Evolutionary conservation across 2,113 vertebrate genomes (phyloP), one percentile per base, ranked within the genome.

Genomic region (Prolemur simus): DNA sequence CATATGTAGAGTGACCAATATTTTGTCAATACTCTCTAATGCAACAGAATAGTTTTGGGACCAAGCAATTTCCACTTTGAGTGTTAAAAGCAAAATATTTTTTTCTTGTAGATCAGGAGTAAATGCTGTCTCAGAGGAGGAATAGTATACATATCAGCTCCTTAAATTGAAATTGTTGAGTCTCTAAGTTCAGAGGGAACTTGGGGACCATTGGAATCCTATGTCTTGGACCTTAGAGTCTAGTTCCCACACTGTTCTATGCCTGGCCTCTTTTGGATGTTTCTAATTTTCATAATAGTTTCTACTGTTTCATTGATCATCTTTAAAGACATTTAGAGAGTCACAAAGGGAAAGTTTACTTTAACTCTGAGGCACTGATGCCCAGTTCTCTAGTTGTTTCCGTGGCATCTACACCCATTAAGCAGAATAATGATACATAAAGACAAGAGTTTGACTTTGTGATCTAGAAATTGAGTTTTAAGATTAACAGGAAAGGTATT

Each of bases 11-110:
- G 12, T 64, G 39, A 47, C 76, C 74, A 87, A 47, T 71, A n/a
- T 77, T 87, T 95, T 64, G 14, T 69, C 92, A 87, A 92, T 39
- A 88, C 37, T 93, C 17, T 94, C 37, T 63, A 89, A 71, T 71
- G 54, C 25, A 89, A 9, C 17, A 81, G 18, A 87, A 71, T 42
- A 47, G 5, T 64, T 90, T 76, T 81, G 58, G n/a, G 15, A 87
- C 39, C 56, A 45, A 60, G 54, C 20, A 88, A 88, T 17, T 45
- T 88, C 27, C 37, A 74, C 11, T 39, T 58, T 58, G 52, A 81
- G 37, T 81, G 56, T 71, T 78, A 90, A 85, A 95, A 78, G 12
- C 21, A 29, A 71, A 39, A 23, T 49, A 29, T 18, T 56, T 81
- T 66, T 34, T 86, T 81, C 47, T 73, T 73, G 17, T 42, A 76